Evolutionary conservation across 1,140 invertebrate species (phyloP), one percentile per base, ranked within the genome.

Genomic region (Zaprionus inermis): DNA sequence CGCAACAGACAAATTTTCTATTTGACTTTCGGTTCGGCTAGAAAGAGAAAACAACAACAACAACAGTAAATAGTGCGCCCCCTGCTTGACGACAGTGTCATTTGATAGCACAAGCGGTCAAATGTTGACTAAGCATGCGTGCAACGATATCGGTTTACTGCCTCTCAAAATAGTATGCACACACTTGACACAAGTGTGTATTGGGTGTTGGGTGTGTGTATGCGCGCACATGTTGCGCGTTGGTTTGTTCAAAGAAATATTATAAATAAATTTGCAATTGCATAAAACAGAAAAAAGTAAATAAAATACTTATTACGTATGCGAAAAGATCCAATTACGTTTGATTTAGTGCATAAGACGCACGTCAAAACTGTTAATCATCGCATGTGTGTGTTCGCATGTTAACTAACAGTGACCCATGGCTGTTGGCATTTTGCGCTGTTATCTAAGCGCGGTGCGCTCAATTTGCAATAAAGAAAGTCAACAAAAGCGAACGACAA

Each of bases 41-140:
- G 54, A 4, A 51, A 79, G 57, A 70, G 67, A 59, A 71, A 71
- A 55, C 20, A 51, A 51, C 49, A 51, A 22, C 41, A 44, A 46
- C 16, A 46, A 18, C 44, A 71, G 52, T 71, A 76, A 69, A 80
- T 14, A 30, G n/a, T 22, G 54, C 24, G 18, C 44, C 16, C 67
- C 20, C 28, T 49, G 28, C 18, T 10, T 14, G 55, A 28, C 38
- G 20, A 24, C 16, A 55, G 68, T 85, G 82, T 79, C 83, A 86
- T 88, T 86, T 86, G 83, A 86, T 86, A 86, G 69, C 59, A 56
- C 72, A 76, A 73, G 78, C 69, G 56, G 55, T 69, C 72, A 85
- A 75, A 86, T 83, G 60, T 76, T 77, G 63, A 22, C 63, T 36
- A 72, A 46, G 34, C 61, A 46, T 51, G 12, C 30, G 30, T 44